Conservation (phyloP, 1,140 invertebrate genomes). For the Brachionus paranguensis region DNA sequence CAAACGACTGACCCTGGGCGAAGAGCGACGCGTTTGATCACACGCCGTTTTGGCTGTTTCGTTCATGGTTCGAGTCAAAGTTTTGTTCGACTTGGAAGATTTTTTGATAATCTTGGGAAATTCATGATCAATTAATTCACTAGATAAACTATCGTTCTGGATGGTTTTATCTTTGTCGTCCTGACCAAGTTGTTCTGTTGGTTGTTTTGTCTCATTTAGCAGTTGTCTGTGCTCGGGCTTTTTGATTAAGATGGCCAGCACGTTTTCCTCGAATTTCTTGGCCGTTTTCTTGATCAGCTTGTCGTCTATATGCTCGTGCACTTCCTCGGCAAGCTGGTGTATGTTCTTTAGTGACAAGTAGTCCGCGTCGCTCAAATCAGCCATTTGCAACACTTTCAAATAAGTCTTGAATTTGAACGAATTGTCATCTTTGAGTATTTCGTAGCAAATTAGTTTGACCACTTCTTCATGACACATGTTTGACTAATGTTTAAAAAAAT, state of each 20-base stretch:
- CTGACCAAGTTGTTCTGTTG: neutral
- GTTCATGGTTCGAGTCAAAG: conserved; percentile 4
- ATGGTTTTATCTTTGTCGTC: neutral
- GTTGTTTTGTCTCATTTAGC: neutral
- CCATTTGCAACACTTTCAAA: conserved; percentile 32
- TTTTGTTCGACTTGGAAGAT: neutral
- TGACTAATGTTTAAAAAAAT: neutral
- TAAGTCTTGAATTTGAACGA: conserved; percentile 31
- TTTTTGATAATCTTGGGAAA: conserved; percentile 27
- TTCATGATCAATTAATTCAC: neutral
- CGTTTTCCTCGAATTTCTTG: neutral
- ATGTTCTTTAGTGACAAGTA: conserved; percentile 12
- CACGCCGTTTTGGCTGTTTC: neutral
- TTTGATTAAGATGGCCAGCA: neutral
- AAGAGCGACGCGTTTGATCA: neutral
- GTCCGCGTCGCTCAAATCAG: neutral
- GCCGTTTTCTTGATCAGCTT: conserved; percentile 5
- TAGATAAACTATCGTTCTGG: neutral
- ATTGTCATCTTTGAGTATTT: conserved; percentile 32
- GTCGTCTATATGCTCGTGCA: conserved; percentile 29
- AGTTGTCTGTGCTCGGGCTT: neutral
- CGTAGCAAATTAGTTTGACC: conserved; percentile 8
- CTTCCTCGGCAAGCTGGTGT: neutral
- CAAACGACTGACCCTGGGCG: neutral
- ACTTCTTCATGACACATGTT: conserved; percentile 35